A percentile compares a stretch with the other conserved stretches of the same genome.
These are phyloP conservation scores for Luffia ferchaultella DNA, from an alignment of 2,888 invertebrate genomes.

Conservation along the genomic window DNA sequence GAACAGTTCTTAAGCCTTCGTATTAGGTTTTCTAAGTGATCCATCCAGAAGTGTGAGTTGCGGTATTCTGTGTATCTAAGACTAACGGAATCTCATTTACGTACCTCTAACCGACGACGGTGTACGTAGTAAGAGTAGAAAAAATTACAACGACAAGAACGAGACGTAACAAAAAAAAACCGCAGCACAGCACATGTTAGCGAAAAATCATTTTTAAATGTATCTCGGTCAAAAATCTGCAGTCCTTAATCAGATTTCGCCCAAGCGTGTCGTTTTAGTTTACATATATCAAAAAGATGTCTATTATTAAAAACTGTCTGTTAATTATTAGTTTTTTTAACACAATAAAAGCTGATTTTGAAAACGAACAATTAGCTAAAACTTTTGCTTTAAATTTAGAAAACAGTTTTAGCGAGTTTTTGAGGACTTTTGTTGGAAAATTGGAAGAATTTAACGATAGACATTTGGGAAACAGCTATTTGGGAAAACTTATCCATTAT, in stretches of 20 bases:
- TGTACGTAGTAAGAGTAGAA: background rate
- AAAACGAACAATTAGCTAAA: background rate
- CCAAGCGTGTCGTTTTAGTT: too few species aligned
- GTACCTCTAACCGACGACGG: background rate
- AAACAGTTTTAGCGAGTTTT: slow-evolving; percentile 25
- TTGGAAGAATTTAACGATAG: slow-evolving; percentile 40
- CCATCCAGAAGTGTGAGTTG: too few species aligned
- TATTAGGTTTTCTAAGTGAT: too few species aligned
- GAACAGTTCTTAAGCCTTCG: too few species aligned
- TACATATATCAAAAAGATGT: background rate
- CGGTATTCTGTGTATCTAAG: too few species aligned
- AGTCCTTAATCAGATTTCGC: too few species aligned
- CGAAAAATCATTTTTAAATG: background rate
- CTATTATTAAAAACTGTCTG: background rate
- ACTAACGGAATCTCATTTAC: background rate
- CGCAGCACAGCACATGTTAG: too few species aligned
- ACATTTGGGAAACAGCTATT: slow-evolving; percentile 30
- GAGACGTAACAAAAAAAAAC: background rate
- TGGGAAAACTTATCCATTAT: slow-evolving; percentile 36
- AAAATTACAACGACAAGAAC: background rate
- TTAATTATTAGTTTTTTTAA: background rate
- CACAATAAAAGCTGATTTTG: background rate
- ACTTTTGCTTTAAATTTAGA: slow-evolving; percentile 16
- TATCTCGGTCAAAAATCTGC: too few species aligned
- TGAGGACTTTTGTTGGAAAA: slow-evolving; percentile 20